Base-by-base conservation (phyloP, 2,888 invertebrate genomes). In the Cheiracanthium punctorium region DNA sequence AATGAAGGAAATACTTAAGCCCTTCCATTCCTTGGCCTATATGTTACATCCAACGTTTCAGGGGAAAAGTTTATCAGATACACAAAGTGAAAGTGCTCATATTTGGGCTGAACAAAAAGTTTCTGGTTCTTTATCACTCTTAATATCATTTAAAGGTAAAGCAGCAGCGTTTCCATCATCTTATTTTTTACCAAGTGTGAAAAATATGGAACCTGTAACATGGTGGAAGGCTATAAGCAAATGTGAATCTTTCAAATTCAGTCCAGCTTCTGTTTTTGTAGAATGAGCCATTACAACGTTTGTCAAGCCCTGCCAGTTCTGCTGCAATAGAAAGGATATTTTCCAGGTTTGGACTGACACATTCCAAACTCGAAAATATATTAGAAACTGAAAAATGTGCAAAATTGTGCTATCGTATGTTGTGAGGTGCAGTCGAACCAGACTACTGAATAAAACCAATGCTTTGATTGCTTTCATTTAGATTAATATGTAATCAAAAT, bases 211-310 rank as follows among this genome's bases (percentile, higher is more conserved):
- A 7, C 52, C 52, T 52, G 17, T 52, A 20, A 52, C 52, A 52
- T 52, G 52, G 52, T 52, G 52, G 52, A 52, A 52, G 52, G 52
- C 52, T 52, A 52, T 52, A 17, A 20, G 52, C 17, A 52, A 52
- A 52, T 52, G 5, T 52, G 52, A 52, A 20, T 52, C 52, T 52
- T 52, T 52, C 52, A 52, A 52, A 17, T 52, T 17, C 4, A 52
- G n/a, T 20, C 52, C 20, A 52, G 52, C 52, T 52, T 52, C 52
- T 10, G 17, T 8, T 20, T 52, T 17, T 20, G 52, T 52, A 41
- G 41, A 41, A 41, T 41, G 8, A 41, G 41, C 41, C 52, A n/a
- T 8, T 52, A 52, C 52, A 52, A 52, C 52, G 5, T 52, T 52
- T 52, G 20, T 52, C 52, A n/a, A 8, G 20, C 20, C 52, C 52